Evolutionary conservation across 2,113 vertebrate species (phyloP).

Genomic region (Tichodroma muraria): DNA sequence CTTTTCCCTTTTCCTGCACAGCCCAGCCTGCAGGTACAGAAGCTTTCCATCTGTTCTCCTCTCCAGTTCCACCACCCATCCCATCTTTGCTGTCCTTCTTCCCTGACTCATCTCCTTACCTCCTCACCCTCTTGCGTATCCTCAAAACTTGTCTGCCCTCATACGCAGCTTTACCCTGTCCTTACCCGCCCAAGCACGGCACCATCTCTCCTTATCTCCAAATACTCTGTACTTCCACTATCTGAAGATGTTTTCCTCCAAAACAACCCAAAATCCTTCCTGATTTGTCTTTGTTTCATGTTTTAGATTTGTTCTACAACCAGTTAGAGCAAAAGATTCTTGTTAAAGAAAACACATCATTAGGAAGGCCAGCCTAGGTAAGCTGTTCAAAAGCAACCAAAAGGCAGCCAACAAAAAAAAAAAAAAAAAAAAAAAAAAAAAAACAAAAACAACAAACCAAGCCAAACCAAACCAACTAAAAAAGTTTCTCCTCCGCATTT

Average conservation of each 20-base stretch:
- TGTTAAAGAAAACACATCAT: not conserved
- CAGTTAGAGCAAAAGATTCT: not conserved
- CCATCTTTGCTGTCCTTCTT: not conserved
- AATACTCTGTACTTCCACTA: not conserved
- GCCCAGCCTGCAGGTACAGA: not conserved
- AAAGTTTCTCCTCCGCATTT: not conserved
- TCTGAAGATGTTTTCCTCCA: not conserved
- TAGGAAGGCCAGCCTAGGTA: not conserved
- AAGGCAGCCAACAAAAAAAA: not conserved
- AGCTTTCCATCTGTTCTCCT: not conserved
- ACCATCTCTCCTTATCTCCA: not conserved
- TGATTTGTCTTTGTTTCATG: not conserved
- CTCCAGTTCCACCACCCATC: not conserved
- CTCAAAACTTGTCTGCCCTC: not conserved
- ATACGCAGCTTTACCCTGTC: accelerated
- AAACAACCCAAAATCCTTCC: not conserved
- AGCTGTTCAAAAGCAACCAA: not conserved
- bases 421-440: not conserved
- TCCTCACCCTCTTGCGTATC: not conserved
- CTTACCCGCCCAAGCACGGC: not conserved
- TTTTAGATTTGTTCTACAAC: not conserved
- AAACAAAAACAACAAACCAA: not conserved
- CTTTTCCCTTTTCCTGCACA: not conserved
- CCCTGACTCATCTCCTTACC: not conserved
- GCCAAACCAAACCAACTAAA: too few relatives aligned